These are phyloP conservation scores for Odontocerum albicorne DNA, from an alignment of 2,888 invertebrate genomes.

Conservation along the genomic window DNA sequence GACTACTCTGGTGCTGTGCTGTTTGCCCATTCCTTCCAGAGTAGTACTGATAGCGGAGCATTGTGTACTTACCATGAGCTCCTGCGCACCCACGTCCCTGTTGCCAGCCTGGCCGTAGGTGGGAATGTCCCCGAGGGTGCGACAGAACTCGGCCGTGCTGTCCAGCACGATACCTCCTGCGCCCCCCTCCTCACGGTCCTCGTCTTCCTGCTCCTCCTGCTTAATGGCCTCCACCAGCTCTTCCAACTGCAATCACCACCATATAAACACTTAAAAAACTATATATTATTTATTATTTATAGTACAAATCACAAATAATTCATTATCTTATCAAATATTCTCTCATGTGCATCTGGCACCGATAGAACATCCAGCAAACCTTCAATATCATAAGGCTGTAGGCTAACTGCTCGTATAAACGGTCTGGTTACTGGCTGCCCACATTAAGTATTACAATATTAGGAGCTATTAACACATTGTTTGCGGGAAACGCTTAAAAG, in stretches of 20 bases:
- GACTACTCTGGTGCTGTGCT: neutral
- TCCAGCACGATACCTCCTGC: constrained; percentile 77
- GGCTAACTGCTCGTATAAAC: no score
- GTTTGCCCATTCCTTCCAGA: neutral
- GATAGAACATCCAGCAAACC: no score
- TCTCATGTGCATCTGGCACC: no score
- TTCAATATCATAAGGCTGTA: no score
- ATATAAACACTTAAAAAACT: constrained; percentile 41
- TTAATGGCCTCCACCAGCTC: constrained; percentile 50
- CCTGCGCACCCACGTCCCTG: constrained; percentile 76
- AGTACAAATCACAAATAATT: neutral
- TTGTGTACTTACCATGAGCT: constrained; percentile 51
- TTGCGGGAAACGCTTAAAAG: no score
- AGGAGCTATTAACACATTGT: no score
- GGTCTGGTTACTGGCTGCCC: no score
- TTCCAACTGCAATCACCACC: constrained; percentile 22
- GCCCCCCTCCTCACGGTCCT: constrained; percentile 47
- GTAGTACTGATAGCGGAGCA: neutral
- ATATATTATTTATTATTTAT: constrained; percentile 48
- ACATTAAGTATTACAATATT: no score
- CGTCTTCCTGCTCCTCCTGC: constrained; percentile 59
- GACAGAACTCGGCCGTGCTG: constrained; percentile 95
- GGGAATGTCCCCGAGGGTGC: constrained; percentile 93
- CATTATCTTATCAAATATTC: no score
- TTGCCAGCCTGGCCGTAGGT: constrained; percentile 92